Percentiles rank a stretch among this genome's conserved stretches.
Conservation (phyloP, 2,797 vertebrate genomes). For the Sebastolobus alascanus region DNA sequence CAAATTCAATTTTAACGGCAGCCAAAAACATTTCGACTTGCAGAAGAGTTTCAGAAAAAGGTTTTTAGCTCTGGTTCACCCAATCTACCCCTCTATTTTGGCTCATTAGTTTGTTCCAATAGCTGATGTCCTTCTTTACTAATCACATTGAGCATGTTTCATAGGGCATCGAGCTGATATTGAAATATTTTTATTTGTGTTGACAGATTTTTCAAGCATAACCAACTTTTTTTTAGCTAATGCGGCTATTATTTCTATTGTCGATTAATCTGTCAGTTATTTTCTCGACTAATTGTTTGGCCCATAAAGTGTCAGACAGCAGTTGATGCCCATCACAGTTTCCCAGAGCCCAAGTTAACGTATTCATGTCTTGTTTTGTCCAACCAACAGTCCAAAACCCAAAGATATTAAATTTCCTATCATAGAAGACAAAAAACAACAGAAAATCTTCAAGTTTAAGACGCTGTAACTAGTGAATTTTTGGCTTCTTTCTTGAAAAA, state of each 20-base stretch:
- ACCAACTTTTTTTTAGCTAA: background rate
- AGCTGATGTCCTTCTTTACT: background rate
- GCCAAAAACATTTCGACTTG: constrained; percentile 34
- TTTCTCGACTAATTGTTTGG: background rate
- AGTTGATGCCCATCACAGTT: background rate
- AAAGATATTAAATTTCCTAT: background rate
- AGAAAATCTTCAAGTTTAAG: background rate
- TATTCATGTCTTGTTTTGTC: background rate
- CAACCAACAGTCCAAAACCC: background rate
- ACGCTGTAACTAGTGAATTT: accelerated
- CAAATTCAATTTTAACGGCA: constrained; percentile 42
- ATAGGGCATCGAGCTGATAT: background rate
- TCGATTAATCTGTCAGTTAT: background rate
- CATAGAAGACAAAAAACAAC: background rate
- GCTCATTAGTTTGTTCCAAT: constrained; percentile 8
- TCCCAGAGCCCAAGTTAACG: background rate
- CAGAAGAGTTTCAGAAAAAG: background rate
- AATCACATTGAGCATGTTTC: background rate
- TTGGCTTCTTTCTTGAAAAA: background rate
- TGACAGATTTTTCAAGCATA: background rate
- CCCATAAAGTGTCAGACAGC: background rate
- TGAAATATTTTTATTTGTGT: background rate
- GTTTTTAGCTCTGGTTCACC: background rate
- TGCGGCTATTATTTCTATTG: background rate
- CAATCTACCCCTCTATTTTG: constrained; percentile 9